A percentile compares a stretch with the other conserved stretches of the same genome.
Conservation (phyloP, 2,797 vertebrate genomes). For the Setipinna tenuifilis region DNA sequence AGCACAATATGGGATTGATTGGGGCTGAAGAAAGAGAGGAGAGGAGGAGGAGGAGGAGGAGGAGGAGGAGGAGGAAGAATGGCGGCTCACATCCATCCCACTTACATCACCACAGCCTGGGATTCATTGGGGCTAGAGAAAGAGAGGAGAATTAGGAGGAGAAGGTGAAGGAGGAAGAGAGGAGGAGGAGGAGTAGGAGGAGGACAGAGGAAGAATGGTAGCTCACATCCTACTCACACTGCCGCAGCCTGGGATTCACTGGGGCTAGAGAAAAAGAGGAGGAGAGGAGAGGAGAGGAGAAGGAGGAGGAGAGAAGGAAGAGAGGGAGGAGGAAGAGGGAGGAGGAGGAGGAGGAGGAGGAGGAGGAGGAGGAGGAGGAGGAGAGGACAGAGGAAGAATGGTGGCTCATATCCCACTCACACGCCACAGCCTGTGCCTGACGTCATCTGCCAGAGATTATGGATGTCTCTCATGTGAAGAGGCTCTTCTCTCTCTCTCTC, state of each 20-base stretch:
- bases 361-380: not conserved
- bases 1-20: slow-evolving; percentile 24
- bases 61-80: too few species aligned
- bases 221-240: too few species aligned
- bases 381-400: slow-evolving; percentile 1
- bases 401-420: not conserved
- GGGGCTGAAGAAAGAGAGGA: not conserved
- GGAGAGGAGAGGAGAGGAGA: not conserved
- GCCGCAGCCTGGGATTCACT: too few species aligned
- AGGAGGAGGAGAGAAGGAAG: not conserved
- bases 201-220: too few species aligned
- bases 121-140: too few species aligned
- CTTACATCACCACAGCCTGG: too few species aligned
- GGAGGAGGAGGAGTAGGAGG: too few species aligned
- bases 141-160: too few species aligned
- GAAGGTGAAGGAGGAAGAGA: not conserved
- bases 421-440: not conserved
- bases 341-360: not conserved
- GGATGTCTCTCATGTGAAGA: not conserved
- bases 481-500: slow-evolving; percentile 17
- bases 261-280: too few species aligned
- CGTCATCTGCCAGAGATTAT: not conserved
- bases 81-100: too few species aligned
- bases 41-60: too few species aligned
- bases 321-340: not conserved